Evolutionary conservation across 2,113 vertebrate genomes (phyloP), one percentile per base, ranked within the genome.

Genomic region (Ammodytes dubius): DNA sequence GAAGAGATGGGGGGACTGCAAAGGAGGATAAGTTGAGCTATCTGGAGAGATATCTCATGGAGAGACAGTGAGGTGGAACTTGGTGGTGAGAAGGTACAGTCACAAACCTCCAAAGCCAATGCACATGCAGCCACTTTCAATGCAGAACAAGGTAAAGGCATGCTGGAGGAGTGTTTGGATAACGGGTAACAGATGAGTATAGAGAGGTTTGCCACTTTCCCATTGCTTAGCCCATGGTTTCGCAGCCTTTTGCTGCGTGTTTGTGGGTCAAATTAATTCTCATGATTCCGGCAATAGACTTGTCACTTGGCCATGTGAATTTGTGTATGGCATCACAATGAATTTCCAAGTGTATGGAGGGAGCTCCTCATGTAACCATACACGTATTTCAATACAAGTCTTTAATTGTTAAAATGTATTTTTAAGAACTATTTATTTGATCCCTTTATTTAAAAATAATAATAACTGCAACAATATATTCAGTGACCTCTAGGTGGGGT

Each of bases 401-500:
- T 27, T 27, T 27, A 27, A 27, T 27, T 27, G 27, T 27, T 13
- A n/a, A 58, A 43, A 71, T 59, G 6, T 49, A n/a, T 5, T 5
- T 60, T 19, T 72, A 5, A 14, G 47, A 56, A 45, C n/a, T 40
- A 14, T 49, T 3, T 15, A 12, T 56, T 46, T 56, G 6, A n/a
- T 47, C 40, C 19, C 6, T 42, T 64, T 45, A 45, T 14, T 45
- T n/a, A n/a, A 56, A 8, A 5, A 14, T 4, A 27, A 15, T 1
- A 2, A 11, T 7, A 43, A 59, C 7, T 37, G 5, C 1, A 42
- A 14, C 40, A 56, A 43, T 37, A 17, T 59, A 8, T 47, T 35
- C 35, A 52, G 5, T 75, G 64, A 78, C 74, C 59, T 74, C 17
- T 43, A 64, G 66, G 52, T 63, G 58, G 60, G n/a, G 66, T 63